Conservation (phyloP, 2,888 invertebrate species). For the Drosophila cognata region DNA sequence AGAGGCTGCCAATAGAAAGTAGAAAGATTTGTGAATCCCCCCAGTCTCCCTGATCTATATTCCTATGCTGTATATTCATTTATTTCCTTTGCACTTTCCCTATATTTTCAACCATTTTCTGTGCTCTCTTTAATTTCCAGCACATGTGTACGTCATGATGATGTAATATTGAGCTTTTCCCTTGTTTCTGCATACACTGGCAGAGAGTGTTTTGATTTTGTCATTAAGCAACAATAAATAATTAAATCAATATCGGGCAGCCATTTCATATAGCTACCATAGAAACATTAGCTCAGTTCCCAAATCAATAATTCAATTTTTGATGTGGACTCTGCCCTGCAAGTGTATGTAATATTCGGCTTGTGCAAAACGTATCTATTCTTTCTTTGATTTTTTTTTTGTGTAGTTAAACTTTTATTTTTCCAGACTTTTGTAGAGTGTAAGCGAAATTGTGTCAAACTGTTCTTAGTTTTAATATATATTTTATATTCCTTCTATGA, state of each 20-base stretch:
- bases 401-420: constrained; percentile 3
- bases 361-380: background rate
- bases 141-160: constrained; percentile 55
- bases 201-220: background rate
- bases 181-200: background rate
- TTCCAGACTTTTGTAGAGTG: constrained; percentile 41
- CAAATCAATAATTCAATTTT: background rate
- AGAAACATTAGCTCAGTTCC: background rate
- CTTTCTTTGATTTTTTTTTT: constrained; percentile 6
- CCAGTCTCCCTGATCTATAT: background rate
- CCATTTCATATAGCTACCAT: background rate
- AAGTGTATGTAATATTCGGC: background rate
- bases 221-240: background rate
- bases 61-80: background rate
- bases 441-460: constrained; percentile 74
- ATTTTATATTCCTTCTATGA: constrained; percentile 54
- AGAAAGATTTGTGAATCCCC: constrained; percentile 9
- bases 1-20: constrained; percentile 29
- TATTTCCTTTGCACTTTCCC: background rate
- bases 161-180: constrained; percentile 43
- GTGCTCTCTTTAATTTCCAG: constrained; percentile 31
- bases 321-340: background rate
- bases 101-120: constrained; percentile 5
- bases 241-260: background rate
- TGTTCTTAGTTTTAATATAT: constrained; percentile 64